phyloP scores from a whole-genome alignment of 1,140 invertebrate genomes.

The Calosoma granatense region DNA sequence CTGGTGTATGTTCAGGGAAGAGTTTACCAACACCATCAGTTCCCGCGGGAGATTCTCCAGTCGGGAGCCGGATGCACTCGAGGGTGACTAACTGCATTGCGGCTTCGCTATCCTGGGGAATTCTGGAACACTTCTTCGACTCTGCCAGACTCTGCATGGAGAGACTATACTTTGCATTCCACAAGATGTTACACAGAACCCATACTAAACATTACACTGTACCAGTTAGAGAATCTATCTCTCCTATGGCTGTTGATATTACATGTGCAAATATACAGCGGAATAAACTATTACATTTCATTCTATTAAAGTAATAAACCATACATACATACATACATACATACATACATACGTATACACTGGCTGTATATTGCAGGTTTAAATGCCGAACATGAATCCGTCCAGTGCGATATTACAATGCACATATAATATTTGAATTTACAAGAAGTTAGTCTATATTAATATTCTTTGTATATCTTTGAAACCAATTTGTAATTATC shows the following conservation, averaged over 20 bases:
- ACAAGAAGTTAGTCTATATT: too few species aligned
- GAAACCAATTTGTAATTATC: too few species aligned
- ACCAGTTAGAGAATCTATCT: not conserved
- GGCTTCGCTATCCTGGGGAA: too few species aligned
- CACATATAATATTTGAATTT: too few species aligned
- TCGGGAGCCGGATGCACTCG: constrained; percentile 8
- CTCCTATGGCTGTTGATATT: not conserved
- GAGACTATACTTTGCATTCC: not conserved
- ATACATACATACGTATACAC: too few species aligned
- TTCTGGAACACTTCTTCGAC: constrained; percentile 2
- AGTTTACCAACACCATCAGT: constrained; percentile 12
- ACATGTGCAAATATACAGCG: constrained; percentile 12
- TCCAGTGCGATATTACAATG: too few species aligned
- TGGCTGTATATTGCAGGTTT: too few species aligned
- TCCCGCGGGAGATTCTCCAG: constrained; percentile 12
- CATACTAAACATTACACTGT: too few species aligned
- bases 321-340: too few species aligned
- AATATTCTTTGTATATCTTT: too few species aligned
- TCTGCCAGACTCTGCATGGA: constrained; percentile 1
- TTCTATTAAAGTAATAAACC: too few species aligned
- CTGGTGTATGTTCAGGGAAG: not conserved
- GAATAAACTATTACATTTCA: constrained; percentile 13
- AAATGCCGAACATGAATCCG: too few species aligned
- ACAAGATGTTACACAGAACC: not conserved
- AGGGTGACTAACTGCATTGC: constrained; percentile 14